Evolutionary conservation across 2,888 invertebrate genomes (phyloP).

Genomic region (Sinodicranocentrus sp.): DNA sequence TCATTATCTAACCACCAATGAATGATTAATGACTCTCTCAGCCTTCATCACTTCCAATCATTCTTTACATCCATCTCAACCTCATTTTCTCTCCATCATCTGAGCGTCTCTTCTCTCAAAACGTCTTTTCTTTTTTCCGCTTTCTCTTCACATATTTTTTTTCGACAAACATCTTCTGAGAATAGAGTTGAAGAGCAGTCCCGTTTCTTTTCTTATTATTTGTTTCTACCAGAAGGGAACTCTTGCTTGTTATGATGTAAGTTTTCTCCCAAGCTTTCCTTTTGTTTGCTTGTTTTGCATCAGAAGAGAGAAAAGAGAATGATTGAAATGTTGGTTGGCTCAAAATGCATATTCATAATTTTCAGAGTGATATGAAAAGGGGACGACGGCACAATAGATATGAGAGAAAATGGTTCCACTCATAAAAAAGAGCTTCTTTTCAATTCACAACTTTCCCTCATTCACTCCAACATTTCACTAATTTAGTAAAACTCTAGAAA

Average conservation of each 20-base stretch:
- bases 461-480: too few species aligned
- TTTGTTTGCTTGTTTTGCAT: not conserved
- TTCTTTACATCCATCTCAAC: slow-evolving; percentile 71
- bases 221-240: not conserved
- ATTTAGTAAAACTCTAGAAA: too few species aligned
- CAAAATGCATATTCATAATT: too few species aligned
- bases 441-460: too few species aligned
- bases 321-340: not conserved
- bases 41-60: slow-evolving; percentile 74
- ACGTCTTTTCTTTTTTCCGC: slow-evolving; percentile 12
- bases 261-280: not conserved
- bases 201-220: not conserved
- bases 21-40: slow-evolving; percentile 75
- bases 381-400: too few species aligned
- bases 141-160: too few species aligned
- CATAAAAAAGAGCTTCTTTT: too few species aligned
- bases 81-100: slow-evolving; percentile 53
- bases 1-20: slow-evolving; percentile 75
- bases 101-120: slow-evolving; percentile 25
- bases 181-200: not conserved
- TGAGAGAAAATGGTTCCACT: too few species aligned
- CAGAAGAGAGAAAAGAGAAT: too few species aligned
- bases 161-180: too few species aligned
- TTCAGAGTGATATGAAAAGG: too few species aligned
- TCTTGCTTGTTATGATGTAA: not conserved